Base-by-base conservation (phyloP, 2,113 vertebrate genomes). In the Candoia aspera region DNA sequence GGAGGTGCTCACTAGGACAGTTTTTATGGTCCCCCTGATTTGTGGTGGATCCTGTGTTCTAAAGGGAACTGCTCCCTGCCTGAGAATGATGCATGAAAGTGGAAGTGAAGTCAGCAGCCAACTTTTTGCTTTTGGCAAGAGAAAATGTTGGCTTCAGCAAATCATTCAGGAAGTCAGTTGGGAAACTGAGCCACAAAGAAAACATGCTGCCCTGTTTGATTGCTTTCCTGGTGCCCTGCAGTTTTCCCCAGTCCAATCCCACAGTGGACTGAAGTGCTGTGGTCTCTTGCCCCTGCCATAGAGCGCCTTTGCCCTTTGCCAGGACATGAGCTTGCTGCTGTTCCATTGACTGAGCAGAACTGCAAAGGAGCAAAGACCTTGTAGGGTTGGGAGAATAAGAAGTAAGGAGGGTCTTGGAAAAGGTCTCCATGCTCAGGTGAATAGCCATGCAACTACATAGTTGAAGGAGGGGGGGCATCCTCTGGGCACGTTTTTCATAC, bases 401-500 rank as follows among this genome's bases (percentile, higher is more conserved):
- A 23, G 37, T 0, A 9, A 23, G 62, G 26, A 11, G 1, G 6
- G 4, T 1, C 9, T 85, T 68, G 37, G 62, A 37, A 57, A 46
- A 23, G 17, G 15, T 21, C 26, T 15, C 29, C 37, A 55, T n/a
- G 60, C 17, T 12, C 13, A 19, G 49, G 79, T 37, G 53, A 55
- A 55, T 8, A 42, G 24, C 49, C 8, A 2, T 24, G 59, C 8
- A 58, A 15, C 3, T 23, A 21, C 33, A 79, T 79, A 37, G 33
- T 42, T 33, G 33, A n/a, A n/a, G 10, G 1, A 2, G 19, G 54
- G 49, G 19, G 2, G 42, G 46, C 19, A 33, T 6, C 55, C 24
- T 85, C 58, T 42, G 58, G 62, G 12, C 46, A 91, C 13, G 91
- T 91, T 83, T 91, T 88, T 86, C 86, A 13, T 33, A 91, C 87